phyloP scores from a whole-genome alignment of 2,113 vertebrate species.

The Paracanthobrama guichenoti region DNA sequence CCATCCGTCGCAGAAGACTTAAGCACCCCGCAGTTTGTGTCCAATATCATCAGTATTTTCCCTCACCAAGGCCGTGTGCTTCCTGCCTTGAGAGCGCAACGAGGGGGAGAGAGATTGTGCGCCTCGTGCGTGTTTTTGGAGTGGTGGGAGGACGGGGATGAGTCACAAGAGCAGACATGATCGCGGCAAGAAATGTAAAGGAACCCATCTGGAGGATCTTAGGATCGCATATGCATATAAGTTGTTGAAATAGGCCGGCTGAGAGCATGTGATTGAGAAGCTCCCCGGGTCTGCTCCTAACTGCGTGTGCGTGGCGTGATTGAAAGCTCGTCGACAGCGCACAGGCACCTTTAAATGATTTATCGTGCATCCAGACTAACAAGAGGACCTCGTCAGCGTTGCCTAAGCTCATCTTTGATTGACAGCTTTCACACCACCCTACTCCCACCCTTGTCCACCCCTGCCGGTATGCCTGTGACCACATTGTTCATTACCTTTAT shows the following conservation, averaged over 20 bases:
- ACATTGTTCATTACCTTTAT: neutral
- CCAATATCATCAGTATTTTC: slow-evolving; percentile 28
- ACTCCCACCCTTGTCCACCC: neutral
- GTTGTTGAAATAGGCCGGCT: neutral
- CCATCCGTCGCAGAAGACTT: neutral
- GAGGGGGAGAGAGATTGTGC: neutral
- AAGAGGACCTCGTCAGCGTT: slow-evolving; percentile 45
- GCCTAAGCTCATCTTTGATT: slow-evolving; percentile 38
- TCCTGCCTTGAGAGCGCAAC: neutral
- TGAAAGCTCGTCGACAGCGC: slow-evolving; percentile 18
- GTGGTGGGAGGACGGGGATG: slow-evolving; percentile 46
- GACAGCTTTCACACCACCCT: slow-evolving; percentile 16
- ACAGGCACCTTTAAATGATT: slow-evolving; percentile 43
- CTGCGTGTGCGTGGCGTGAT: slow-evolving; percentile 19
- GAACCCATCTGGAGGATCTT: slow-evolving; percentile 34
- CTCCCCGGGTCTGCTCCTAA: slow-evolving; percentile 28
- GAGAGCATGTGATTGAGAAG: slow-evolving; percentile 20
- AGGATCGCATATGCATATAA: slow-evolving; percentile 5
- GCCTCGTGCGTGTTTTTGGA: slow-evolving; percentile 3
- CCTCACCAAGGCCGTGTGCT: neutral
- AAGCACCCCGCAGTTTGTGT: slow-evolving; percentile 3
- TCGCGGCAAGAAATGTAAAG: slow-evolving; percentile 26
- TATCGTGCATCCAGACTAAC: slow-evolving; percentile 46
- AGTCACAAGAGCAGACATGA: slow-evolving; percentile 49
- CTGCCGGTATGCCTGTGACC: neutral